Evolutionary conservation across 2,113 vertebrate genomes (phyloP).

Genomic region (Fulica atra): DNA sequence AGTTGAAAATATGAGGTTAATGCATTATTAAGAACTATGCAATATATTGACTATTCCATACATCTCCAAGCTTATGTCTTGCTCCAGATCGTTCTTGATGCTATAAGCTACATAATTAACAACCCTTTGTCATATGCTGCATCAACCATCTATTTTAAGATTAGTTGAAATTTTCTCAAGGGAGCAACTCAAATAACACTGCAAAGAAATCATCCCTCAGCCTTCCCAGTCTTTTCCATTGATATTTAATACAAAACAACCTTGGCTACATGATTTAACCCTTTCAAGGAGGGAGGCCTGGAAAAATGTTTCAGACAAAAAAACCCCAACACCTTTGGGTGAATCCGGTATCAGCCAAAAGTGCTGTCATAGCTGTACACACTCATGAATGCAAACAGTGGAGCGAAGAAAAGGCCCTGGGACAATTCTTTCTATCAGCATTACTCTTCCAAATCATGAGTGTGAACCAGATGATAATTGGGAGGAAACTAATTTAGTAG

Average conservation of each 20-base stretch:
- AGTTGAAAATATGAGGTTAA: background rate
- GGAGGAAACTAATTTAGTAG: conserved; percentile 18
- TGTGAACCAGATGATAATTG: background rate
- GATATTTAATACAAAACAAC: background rate
- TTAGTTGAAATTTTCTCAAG: background rate
- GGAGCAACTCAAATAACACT: background rate
- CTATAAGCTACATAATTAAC: background rate
- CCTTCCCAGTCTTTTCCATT: background rate
- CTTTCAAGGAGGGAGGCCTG: background rate
- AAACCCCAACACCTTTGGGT: background rate
- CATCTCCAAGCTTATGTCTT: background rate
- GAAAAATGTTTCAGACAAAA: background rate
- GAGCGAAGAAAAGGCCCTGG: background rate
- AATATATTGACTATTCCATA: background rate
- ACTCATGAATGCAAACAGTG: background rate
- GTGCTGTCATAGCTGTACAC: background rate
- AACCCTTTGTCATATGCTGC: background rate
- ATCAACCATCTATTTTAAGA: background rate
- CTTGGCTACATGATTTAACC: background rate
- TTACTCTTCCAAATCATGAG: background rate
- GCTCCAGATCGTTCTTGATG: background rate
- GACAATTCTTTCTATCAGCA: background rate
- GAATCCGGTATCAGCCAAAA: background rate
- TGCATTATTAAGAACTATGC: background rate
- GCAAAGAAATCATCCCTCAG: background rate